Evolutionary conservation across 2,888 invertebrate species (phyloP), one percentile per base, ranked within the genome.

Genomic region (Muscina levida): DNA sequence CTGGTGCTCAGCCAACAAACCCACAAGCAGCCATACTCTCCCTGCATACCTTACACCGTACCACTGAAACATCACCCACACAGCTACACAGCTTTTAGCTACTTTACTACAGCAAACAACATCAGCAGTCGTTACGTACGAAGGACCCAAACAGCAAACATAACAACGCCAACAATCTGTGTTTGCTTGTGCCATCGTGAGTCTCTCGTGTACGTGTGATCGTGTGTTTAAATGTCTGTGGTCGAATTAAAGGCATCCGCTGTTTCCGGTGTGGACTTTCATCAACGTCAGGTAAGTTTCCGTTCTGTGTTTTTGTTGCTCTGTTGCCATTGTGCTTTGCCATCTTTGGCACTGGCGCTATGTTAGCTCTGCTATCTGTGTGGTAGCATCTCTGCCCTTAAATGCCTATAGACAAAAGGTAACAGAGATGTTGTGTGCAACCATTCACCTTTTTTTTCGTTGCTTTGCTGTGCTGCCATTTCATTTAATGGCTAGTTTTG

Each of bases 261-360:
- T 82, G 84, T 85, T 82, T 85, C 88, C 46, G 83, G 83, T 48
- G 85, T 87, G 86, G 88, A 88, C 80, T 88, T 87, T 82, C 88
- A 85, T 82, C 87, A 86, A 78, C 84, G 85, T 83, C 86, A 88
- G 88, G 88, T 88, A 74, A 87, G 86, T 85, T 46, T 42, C 62
- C 24, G 24, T 44, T 44, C 44, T 44, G 5, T 44, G 13, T 8
- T 44, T 44, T 10, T 44, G 6, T 11, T 44, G 44, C 44, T 44
- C n/a, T 44, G 2, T 13, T 11, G 5, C 17, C 3, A 15, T n/a
- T 46, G 46, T 46, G 13, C 2, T n/a, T 5, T 46, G 2, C 4
- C 46, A 15, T 53, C 22, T 48, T 17, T 48, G 46, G 3, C 46
- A n/a, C n/a, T n/a, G n/a, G n/a, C n/a, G n/a, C n/a, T n/a, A n/a